Evolutionary conservation across 2,888 invertebrate species (phyloP).

Genomic region (Crematogaster levior): DNA sequence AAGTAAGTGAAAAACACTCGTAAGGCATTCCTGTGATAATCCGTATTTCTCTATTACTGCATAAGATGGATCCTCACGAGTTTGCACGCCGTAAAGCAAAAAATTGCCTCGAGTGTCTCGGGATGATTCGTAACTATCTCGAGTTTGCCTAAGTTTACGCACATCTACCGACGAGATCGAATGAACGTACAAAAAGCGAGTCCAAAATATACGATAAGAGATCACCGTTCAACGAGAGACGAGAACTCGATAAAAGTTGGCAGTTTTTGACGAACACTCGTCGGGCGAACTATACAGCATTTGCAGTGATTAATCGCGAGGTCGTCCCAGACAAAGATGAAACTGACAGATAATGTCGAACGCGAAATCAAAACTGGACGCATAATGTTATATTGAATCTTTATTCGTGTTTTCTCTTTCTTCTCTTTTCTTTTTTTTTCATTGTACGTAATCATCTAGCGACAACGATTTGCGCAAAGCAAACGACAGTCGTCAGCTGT

Average conservation of each 20-base stretch:
- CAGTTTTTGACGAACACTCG: constrained; percentile 59
- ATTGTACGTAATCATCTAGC: constrained; percentile 59
- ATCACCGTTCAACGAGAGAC: constrained; percentile 18
- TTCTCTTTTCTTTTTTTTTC: constrained; percentile 7
- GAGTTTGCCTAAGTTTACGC: neutral
- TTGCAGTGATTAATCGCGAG: constrained; percentile 52
- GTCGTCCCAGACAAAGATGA: constrained; percentile 25
- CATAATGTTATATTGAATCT: constrained; percentile 25
- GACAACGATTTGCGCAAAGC: constrained; percentile 24
- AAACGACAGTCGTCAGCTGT: constrained; percentile 22
- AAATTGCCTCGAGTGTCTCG: constrained; percentile 12
- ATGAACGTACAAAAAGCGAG: constrained; percentile 47
- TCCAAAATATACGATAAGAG: constrained; percentile 39
- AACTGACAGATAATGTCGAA: constrained; percentile 24
- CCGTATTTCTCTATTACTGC: constrained; percentile 27
- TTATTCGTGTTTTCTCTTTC: neutral
- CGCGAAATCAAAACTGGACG: constrained; percentile 50
- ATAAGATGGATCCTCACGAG: constrained; percentile 47
- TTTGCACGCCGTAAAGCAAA: constrained; percentile 34
- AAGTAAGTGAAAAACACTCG: constrained; percentile 52
- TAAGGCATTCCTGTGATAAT: constrained; percentile 62
- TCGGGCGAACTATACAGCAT: constrained; percentile 29
- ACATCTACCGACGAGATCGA: constrained; percentile 40
- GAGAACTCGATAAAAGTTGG: constrained; percentile 52
- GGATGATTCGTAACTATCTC: neutral